Evolutionary conservation across 2,797 vertebrate species (phyloP).

Genomic region (Taenioides sp.): DNA sequence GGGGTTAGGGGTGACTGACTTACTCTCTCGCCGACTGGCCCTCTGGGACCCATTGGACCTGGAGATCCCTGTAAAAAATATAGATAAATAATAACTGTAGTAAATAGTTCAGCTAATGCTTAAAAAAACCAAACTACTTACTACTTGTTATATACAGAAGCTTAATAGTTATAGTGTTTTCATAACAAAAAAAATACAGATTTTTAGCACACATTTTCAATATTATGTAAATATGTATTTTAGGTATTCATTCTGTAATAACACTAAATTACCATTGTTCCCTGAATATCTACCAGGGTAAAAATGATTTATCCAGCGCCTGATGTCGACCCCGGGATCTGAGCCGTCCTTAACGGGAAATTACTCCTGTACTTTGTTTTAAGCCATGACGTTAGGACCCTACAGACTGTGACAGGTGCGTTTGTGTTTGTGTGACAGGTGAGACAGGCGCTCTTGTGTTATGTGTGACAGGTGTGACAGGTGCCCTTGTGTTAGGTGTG

Average conservation of each 20-base stretch:
- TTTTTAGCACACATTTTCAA: no score
- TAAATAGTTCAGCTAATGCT: not conserved
- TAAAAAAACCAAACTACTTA: not conserved
- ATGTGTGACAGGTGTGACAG: no score
- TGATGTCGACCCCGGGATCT: not conserved
- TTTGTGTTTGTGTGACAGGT: no score
- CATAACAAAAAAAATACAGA: no score
- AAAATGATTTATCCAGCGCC: no score
- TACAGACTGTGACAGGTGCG: not conserved
- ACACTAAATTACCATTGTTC: no score
- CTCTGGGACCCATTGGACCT: constrained; percentile 79
- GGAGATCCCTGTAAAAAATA: constrained; percentile 67
- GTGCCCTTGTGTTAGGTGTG: no score
- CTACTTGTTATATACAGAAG: not conserved
- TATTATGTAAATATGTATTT: no score
- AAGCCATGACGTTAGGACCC: not conserved
- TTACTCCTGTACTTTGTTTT: not conserved
- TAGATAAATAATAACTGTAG: not conserved
- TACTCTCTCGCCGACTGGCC: constrained; percentile 80
- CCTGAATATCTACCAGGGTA: not conserved
- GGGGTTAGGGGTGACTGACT: constrained; percentile 36
- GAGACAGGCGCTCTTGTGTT: no score
- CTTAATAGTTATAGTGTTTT: no score
- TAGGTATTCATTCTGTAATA: no score
- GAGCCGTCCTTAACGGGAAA: not conserved